Percentiles rank a stretch among this genome's conserved stretches.
These are phyloP conservation scores for Galeruca laticollis DNA, from an alignment of 2,888 invertebrate genomes.

Conservation along the genomic window DNA sequence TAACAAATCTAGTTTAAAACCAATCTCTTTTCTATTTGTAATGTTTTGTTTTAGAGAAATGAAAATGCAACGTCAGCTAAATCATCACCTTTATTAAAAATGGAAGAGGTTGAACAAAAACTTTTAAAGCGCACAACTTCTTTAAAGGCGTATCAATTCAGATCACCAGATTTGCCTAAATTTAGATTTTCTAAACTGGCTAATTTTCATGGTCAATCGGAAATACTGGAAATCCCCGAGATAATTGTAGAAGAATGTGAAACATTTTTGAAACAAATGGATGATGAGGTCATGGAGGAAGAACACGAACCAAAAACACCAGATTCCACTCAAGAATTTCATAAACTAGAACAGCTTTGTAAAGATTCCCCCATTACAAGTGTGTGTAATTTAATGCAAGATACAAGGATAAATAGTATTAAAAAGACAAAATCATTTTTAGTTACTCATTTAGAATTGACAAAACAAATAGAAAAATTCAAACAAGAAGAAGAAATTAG, in stretches of 20 bases:
- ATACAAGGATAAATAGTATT: background rate
- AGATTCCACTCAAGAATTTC: slow-evolving; percentile 1
- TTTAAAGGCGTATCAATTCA: background rate
- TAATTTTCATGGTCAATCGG: background rate
- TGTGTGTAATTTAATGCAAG: slow-evolving; percentile 10
- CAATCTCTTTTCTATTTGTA: background rate
- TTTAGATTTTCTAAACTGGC: background rate
- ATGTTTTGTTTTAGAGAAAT: slow-evolving; percentile 3
- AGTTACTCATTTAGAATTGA: background rate
- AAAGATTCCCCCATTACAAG: slow-evolving; percentile 5
- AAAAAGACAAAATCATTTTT: background rate
- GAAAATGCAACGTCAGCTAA: background rate
- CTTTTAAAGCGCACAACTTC: background rate
- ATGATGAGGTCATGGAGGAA: slow-evolving; percentile 1
- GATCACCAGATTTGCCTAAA: background rate
- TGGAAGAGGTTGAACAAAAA: slow-evolving; percentile 10
- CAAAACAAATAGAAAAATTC: background rate
- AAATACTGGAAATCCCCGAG: background rate
- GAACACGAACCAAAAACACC: background rate
- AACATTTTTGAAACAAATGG: background rate
- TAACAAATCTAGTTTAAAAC: too few relatives aligned
- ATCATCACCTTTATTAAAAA: slow-evolving; percentile 15
- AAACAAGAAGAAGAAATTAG: background rate
- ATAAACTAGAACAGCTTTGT: slow-evolving; percentile 4
- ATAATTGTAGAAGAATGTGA: background rate